phyloP scores from a whole-genome alignment of 2,888 invertebrate genomes.

The Hyles lineata region DNA sequence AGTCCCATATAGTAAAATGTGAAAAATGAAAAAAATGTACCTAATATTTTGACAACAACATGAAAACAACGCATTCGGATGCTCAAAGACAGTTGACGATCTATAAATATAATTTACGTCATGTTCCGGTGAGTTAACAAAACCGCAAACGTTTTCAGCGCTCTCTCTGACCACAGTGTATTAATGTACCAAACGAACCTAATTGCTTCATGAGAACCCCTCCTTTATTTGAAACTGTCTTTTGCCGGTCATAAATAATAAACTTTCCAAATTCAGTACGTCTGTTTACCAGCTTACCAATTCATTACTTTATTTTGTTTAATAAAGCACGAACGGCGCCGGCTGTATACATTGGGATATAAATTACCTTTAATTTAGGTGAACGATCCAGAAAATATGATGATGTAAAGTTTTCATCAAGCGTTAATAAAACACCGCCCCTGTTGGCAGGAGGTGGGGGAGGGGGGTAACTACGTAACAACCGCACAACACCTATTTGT shows the following conservation, averaged over 20 bases:
- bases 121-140: not conserved
- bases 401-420: conserved; percentile 79
- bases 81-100: no score
- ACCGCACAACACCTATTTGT: conserved; percentile 33
- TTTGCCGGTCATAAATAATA: conserved; percentile 67
- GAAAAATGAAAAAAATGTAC: no score
- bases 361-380: conserved; percentile 83
- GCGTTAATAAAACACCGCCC: conserved; percentile 66
- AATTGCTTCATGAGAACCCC: conserved; percentile 45
- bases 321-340: conserved; percentile 76
- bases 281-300: conserved; percentile 74
- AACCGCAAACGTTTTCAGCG: conserved; percentile 4
- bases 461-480: conserved; percentile 48
- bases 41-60: no score
- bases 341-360: conserved; percentile 76
- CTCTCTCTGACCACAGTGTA: not conserved
- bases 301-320: conserved; percentile 82
- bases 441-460: conserved; percentile 35
- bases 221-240: conserved; percentile 56
- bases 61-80: no score
- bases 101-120: not conserved
- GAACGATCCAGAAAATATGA: conserved; percentile 81
- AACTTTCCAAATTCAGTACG: conserved; percentile 71
- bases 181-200: conserved; percentile 39
- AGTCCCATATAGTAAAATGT: no score